Evolutionary conservation across 2,113 vertebrate genomes (phyloP), one percentile per base, ranked within the genome.

Genomic region (Nyctibius bracteatus): DNA sequence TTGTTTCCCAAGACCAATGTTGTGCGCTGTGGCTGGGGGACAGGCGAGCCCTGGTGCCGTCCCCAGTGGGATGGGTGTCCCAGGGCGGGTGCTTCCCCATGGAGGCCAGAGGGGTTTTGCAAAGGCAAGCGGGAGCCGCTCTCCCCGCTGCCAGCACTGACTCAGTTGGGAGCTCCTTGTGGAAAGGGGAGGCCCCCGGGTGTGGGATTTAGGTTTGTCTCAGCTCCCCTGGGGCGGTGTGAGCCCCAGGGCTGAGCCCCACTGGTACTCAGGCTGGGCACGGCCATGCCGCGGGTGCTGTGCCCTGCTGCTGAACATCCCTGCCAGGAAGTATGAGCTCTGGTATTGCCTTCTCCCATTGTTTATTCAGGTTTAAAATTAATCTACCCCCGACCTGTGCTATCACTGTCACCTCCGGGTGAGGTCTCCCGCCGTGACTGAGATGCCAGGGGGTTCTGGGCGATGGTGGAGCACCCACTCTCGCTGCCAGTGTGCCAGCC

Each of bases 301-400:
- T 62, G 78, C 43, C 77, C 37, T 22, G 5, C 78, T 85, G 24
- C 65, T 46, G 63, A 54, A 46, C 86, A 91, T 89, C 81, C 33
- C 47, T 8, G 0, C 24, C 0, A 13, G 72, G 88, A 85, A 90
- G 57, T 68, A 77, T 5, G 2, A 94, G 65, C 63, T 86, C 88
- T 92, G 72, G 68, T 86, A 30, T 67, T 71, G 83, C 83, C 35
- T 94, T 92, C 55, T 88, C 65, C 77, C 65, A 75, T 70, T 97
- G 91, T 95, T 97, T 97, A 94, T 92, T 96, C 92, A 95, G 68
- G 77, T 96, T 97, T 97, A 94, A 97, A 95, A 95, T 96, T 95
- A 94, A 96, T 91, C 86, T 65, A 54, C 72, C 57, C 62, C 22
- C 4, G 2, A 31, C 25, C 46, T 58, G 46, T 2, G 13, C 61